A percentile compares a stretch with the other conserved stretches of the same genome.
phyloP scores from a whole-genome alignment of 2,113 vertebrate genomes.

The Ardeotis arabs region DNA sequence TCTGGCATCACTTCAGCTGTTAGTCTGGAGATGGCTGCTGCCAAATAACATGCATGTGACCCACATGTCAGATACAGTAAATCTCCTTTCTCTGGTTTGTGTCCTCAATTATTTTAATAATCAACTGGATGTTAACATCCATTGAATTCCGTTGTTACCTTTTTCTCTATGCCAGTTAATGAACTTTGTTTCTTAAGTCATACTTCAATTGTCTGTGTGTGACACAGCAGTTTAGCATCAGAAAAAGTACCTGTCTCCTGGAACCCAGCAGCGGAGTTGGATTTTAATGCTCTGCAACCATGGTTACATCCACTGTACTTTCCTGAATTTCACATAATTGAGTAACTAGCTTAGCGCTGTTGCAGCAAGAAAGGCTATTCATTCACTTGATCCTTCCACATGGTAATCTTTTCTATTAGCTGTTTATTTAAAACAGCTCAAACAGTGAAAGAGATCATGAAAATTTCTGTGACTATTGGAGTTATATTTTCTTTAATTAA shows the following conservation, averaged over 20 bases:
- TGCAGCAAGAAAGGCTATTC: neutral
- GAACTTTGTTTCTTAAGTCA: neutral
- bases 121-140: neutral
- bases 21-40: neutral
- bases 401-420: neutral
- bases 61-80: neutral
- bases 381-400: neutral
- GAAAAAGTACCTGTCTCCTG: neutral
- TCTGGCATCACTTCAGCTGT: neutral
- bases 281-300: neutral
- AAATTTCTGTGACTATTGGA: neutral
- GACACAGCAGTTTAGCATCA: neutral
- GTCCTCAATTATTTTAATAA: neutral
- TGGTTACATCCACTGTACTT: neutral
- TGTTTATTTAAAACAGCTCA: neutral
- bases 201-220: neutral
- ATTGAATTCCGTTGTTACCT: neutral
- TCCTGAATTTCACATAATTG: neutral
- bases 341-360: neutral
- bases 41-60: neutral
- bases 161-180: neutral
- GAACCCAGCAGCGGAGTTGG: neutral
- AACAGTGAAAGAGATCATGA: neutral
- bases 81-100: neutral
- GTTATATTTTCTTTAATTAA: neutral